Conservation (phyloP, 2,888 invertebrate species). For the Scaptomyza cyrtandrae region DNA sequence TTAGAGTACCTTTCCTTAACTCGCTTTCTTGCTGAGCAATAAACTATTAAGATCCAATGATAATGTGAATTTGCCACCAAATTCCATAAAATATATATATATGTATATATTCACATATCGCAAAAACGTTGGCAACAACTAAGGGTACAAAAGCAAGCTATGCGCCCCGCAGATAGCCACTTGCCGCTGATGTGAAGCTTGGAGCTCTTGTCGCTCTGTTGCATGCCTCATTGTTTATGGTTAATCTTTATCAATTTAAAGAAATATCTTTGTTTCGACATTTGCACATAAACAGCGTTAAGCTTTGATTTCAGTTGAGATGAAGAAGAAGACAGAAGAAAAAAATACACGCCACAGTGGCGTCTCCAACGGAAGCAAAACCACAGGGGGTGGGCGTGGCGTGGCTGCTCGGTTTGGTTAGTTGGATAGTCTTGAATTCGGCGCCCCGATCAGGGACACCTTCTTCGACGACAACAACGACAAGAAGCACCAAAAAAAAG, state of each 20-base stretch:
- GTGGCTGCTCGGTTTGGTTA: conserved; percentile 19
- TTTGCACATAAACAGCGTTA: conserved; percentile 79
- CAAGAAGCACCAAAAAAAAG: conserved; percentile 67
- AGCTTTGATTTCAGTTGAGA: conserved; percentile 54
- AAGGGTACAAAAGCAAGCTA: conserved; percentile 16
- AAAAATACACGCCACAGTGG: conserved; percentile 71
- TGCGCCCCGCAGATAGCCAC: conserved; percentile 59
- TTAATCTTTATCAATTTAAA: conserved; percentile 81
- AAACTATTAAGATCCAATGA: conserved; percentile 9
- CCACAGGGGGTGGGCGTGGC: conserved; percentile 80
- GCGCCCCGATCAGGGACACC: conserved; percentile 59
- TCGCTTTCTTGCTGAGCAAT: neutral
- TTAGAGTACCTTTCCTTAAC: neutral
- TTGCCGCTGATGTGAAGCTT: conserved; percentile 36
- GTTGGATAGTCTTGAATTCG: conserved; percentile 39
- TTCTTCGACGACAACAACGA: conserved; percentile 49
- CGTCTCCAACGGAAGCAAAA: conserved; percentile 81
- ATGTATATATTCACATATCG: conserved; percentile 6
- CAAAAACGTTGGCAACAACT: conserved; percentile 9
- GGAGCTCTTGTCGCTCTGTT: conserved; percentile 43
- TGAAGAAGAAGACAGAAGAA: neutral
- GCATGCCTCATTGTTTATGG: conserved; percentile 71
- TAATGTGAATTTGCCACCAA: conserved; percentile 22
- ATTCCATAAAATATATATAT: conserved; percentile 20
- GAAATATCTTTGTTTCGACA: conserved; percentile 81